These are phyloP conservation scores for Brachypteracias leptosomus DNA, from an alignment of 2,113 vertebrate genomes.

Conservation along the genomic window DNA sequence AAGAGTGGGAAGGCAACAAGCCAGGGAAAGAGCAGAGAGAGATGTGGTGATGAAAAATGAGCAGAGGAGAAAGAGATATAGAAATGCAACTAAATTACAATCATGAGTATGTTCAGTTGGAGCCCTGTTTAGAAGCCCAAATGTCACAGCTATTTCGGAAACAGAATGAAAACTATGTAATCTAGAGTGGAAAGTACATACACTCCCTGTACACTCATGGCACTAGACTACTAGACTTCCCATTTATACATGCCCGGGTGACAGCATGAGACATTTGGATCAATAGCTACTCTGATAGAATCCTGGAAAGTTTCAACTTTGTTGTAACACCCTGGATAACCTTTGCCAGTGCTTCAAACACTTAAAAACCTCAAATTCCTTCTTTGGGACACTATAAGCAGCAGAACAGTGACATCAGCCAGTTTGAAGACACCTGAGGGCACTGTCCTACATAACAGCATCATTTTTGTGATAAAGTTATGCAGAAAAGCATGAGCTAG, in stretches of 20 bases:
- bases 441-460: background rate
- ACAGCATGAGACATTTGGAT: background rate
- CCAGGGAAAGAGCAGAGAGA: background rate
- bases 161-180: background rate
- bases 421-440: background rate
- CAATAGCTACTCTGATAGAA: background rate
- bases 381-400: background rate
- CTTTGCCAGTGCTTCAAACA: background rate
- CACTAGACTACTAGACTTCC: background rate
- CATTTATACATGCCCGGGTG: background rate
- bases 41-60: background rate
- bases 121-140: background rate
- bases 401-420: background rate
- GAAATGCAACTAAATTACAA: background rate
- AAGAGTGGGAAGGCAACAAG: background rate
- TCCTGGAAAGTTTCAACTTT: background rate
- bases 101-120: background rate
- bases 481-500: background rate
- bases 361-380: background rate
- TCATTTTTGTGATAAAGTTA: background rate
- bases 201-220: background rate
- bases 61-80: background rate
- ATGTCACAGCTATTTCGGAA: conserved; percentile 27
- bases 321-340: background rate
- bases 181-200: background rate